phyloP scores from a whole-genome alignment of 2,888 invertebrate genomes.

The Coenonympha glycerion region DNA sequence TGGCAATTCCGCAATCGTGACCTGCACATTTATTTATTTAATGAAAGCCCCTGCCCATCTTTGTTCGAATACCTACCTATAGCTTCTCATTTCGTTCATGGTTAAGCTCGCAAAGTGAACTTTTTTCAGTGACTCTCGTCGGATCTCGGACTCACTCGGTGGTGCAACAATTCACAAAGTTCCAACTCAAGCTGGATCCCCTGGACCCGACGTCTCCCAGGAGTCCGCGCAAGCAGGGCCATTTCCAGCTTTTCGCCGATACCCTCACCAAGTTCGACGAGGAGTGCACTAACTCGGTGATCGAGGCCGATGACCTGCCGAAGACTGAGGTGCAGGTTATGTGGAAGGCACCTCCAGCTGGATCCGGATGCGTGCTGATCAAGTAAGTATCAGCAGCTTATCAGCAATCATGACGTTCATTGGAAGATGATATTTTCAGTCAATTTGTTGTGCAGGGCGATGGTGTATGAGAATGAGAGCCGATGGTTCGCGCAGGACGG shows the following conservation, averaged over 20 bases:
- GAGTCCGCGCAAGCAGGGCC: constrained; percentile 52
- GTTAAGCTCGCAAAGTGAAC: not conserved
- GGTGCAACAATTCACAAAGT: constrained; percentile 85
- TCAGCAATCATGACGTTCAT: too few relatives aligned
- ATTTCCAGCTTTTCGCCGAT: constrained; percentile 74
- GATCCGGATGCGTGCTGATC: constrained; percentile 90
- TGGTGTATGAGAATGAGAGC: constrained; percentile 86
- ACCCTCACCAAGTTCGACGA: constrained; percentile 83
- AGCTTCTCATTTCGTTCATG: too few relatives aligned
- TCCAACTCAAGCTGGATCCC: constrained; percentile 85
- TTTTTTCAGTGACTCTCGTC: constrained; percentile 77
- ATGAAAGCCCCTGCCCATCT: not conserved
- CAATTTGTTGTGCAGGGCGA: constrained; percentile 77
- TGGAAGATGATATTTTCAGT: not conserved
- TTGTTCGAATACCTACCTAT: too few relatives aligned
- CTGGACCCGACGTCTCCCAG: constrained; percentile 61
- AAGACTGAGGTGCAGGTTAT: constrained; percentile 90
- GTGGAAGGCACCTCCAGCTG: constrained; percentile 92
- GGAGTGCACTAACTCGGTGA: constrained; percentile 88
- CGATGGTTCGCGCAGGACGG: constrained; percentile 95
- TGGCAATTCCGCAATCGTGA: constrained; percentile 3
- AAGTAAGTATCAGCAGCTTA: constrained; percentile 79
- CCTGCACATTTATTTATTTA: not conserved
- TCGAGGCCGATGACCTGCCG: constrained; percentile 84
- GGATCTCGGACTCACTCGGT: constrained; percentile 80